Percentiles rank a stretch among this genome's conserved stretches.
These are phyloP conservation scores for Tricholauxania praeusta DNA, from an alignment of 2,888 invertebrate species.

Conservation along the genomic window DNA sequence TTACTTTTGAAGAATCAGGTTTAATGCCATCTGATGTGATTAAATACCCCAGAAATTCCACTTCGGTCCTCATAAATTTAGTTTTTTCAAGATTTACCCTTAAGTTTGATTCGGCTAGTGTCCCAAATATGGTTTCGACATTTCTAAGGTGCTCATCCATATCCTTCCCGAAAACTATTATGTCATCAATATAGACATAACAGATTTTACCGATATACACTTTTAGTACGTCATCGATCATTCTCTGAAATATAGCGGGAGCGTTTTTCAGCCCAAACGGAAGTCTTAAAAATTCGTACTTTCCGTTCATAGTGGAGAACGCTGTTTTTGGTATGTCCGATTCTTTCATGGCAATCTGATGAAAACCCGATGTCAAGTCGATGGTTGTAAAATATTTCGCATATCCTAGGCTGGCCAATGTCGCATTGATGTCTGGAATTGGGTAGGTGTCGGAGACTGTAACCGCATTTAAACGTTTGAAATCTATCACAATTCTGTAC, in stretches of 20 bases:
- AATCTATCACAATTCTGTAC: background rate
- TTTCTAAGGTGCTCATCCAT: background rate
- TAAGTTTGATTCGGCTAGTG: background rate
- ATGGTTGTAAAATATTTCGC: background rate
- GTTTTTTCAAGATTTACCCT: background rate
- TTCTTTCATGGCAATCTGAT: background rate
- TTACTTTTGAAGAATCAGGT: background rate
- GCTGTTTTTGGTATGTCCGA: background rate
- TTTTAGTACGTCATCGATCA: conserved; percentile 1
- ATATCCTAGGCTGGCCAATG: background rate
- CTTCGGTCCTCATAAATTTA: background rate
- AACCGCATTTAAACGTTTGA: background rate
- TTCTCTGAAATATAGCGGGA: conserved; percentile 3
- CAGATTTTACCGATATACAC: background rate
- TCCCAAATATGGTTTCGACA: background rate
- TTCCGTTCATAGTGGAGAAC: background rate
- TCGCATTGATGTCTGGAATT: background rate
- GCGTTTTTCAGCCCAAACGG: conserved; percentile 13
- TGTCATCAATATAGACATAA: background rate
- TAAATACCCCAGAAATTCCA: background rate
- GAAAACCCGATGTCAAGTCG: conserved; percentile 1
- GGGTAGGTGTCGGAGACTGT: conserved; percentile 4
- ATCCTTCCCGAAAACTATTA: background rate
- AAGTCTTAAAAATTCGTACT: background rate
- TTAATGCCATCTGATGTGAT: background rate